These are phyloP conservation scores for Fulica atra DNA, from an alignment of 2,113 vertebrate genomes.

Conservation along the genomic window DNA sequence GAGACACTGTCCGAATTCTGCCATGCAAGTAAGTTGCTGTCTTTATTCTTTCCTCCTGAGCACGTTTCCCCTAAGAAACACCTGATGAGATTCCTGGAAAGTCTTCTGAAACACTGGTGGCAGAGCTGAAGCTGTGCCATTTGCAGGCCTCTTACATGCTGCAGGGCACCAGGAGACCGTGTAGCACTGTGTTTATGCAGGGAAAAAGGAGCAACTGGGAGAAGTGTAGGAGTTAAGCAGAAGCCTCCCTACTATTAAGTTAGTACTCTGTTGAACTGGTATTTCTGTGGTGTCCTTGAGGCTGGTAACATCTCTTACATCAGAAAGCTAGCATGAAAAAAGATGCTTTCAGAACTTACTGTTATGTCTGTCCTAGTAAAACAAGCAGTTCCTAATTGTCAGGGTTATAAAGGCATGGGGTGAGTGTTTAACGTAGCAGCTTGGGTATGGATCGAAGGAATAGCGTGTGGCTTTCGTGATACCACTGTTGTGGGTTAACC, in stretches of 20 bases:
- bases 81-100: neutral
- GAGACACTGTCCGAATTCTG: constrained; percentile 81
- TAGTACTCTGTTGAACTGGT: neutral
- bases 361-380: neutral
- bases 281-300: neutral
- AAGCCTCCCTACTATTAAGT: neutral
- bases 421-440: neutral
- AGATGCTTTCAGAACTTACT: neutral
- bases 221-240: neutral
- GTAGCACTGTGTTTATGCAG: fast-evolving
- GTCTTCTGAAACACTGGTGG: neutral
- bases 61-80: neutral
- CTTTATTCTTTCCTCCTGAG: neutral
- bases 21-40: constrained; percentile 81
- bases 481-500: no score
- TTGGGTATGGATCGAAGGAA: neutral
- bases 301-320: neutral
- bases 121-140: neutral
- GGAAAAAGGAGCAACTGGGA: neutral
- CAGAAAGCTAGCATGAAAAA: neutral
- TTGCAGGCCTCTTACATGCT: neutral
- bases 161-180: neutral
- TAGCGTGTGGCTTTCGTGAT: neutral
- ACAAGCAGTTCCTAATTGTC: neutral
- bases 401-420: neutral